Conservation (phyloP, 2,797 vertebrate species). For the Myiothlypis chrysogaster region DNA sequence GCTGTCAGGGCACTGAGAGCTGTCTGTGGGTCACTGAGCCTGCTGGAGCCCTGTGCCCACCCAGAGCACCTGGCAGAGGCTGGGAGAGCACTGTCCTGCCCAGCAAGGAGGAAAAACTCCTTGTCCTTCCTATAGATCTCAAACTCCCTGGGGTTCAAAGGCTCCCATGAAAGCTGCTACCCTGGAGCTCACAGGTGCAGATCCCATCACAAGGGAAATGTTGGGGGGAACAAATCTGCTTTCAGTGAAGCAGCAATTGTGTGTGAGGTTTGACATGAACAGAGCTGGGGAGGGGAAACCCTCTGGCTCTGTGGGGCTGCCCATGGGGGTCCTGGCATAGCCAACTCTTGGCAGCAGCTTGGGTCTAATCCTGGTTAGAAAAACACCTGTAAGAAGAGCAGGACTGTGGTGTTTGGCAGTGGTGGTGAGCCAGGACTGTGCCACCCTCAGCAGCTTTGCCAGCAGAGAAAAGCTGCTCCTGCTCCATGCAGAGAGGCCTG, state of each 20-base stretch:
- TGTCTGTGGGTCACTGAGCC: not conserved
- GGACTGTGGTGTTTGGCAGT: not conserved
- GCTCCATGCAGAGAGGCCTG: not conserved
- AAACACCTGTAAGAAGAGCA: accelerated
- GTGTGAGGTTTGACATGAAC: accelerated
- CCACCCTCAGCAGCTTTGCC: not conserved
- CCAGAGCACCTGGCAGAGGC: accelerated
- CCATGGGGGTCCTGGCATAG: accelerated
- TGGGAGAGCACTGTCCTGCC: not conserved
- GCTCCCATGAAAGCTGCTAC: not conserved
- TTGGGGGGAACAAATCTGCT: not conserved
- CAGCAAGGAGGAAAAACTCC: not conserved
- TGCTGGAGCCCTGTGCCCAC: not conserved
- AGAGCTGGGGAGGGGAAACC: not conserved
- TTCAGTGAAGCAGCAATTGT: not conserved
- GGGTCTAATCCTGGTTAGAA: not conserved
- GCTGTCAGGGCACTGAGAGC: not conserved
- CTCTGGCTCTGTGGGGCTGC: not conserved
- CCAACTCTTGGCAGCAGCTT: not conserved
- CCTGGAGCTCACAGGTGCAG: not conserved
- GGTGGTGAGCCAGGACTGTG: not conserved
- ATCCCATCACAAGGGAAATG: accelerated
- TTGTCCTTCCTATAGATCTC: accelerated
- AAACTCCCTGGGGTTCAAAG: accelerated
- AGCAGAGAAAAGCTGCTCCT: not conserved